Evolutionary conservation across 2,113 vertebrate genomes (phyloP).

Genomic region (Cottus gobio): DNA sequence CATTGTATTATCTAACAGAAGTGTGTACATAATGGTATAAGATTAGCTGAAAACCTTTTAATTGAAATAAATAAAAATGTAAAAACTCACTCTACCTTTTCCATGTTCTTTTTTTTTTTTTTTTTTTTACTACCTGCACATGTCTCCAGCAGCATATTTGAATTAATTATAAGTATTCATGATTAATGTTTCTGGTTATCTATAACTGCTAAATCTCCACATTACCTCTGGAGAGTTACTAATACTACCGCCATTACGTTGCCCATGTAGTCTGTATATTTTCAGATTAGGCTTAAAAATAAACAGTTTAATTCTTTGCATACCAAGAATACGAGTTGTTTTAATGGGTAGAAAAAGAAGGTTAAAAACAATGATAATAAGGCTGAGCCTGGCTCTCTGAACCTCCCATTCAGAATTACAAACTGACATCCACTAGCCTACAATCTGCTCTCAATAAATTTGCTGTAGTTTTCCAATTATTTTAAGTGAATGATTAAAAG

Average conservation of each 20-base stretch:
- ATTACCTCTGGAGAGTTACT: slow-evolving; percentile 19
- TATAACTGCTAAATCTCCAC: slow-evolving; percentile 36
- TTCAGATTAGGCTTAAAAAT: background rate
- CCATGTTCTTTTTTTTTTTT: background rate
- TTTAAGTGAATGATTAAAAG: slow-evolving; percentile 62
- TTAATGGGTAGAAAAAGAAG: slow-evolving; percentile 7
- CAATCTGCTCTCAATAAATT: slow-evolving; percentile 65
- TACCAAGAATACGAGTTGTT: background rate
- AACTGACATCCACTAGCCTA: slow-evolving; percentile 39
- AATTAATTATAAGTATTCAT: background rate
- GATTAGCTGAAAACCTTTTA: background rate
- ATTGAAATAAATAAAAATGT: background rate
- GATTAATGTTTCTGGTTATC: slow-evolving; percentile 26
- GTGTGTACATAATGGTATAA: background rate
- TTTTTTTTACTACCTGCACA: background rate
- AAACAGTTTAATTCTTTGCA: slow-evolving; percentile 8
- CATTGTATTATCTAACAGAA: background rate
- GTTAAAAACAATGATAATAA: slow-evolving; percentile 4
- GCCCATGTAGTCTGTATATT: slow-evolving; percentile 14
- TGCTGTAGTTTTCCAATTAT: slow-evolving; percentile 53
- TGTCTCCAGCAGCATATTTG: background rate
- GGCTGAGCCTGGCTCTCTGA: background rate
- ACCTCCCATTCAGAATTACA: slow-evolving; percentile 31
- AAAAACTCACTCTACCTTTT: background rate
- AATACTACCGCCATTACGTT: slow-evolving; percentile 5